Conservation (phyloP, 2,797 vertebrate species). For the Pelodytes ibericus region DNA sequence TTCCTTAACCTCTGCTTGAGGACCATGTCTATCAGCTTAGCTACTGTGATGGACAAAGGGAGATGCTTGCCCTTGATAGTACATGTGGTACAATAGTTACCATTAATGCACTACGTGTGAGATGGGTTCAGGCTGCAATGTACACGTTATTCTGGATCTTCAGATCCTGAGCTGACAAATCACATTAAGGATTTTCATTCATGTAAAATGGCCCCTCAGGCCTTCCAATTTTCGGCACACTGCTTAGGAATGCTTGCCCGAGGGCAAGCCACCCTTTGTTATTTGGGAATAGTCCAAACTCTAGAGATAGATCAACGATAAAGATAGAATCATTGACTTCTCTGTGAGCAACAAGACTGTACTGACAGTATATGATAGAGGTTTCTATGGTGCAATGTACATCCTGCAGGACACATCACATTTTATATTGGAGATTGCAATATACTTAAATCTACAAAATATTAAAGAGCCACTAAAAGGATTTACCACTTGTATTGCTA, state of each 20-base stretch:
- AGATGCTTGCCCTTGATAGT: background rate
- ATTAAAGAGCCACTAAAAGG: too few species aligned
- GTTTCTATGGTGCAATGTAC: background rate
- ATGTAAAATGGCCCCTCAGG: conserved; percentile 31
- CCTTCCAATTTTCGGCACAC: conserved; percentile 1
- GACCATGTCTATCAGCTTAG: too few species aligned
- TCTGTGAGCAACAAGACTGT: background rate
- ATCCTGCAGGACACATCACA: background rate
- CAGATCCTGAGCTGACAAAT: conserved; percentile 28
- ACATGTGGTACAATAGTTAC: background rate
- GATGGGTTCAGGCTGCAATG: background rate
- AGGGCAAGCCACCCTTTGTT: conserved; percentile 9
- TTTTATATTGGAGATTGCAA: too few species aligned
- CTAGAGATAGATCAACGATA: too few species aligned
- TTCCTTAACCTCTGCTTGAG: too few species aligned
- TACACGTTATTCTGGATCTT: background rate
- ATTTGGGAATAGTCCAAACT: conserved; percentile 7
- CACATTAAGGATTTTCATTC: conserved; percentile 33
- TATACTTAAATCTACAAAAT: too few species aligned
- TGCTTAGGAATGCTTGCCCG: conserved; percentile 16
- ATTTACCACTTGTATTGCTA: too few species aligned
- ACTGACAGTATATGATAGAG: background rate
- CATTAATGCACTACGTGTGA: background rate
- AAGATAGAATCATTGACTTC: background rate
- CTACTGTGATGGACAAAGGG: background rate